Percentiles rank a stretch among this genome's conserved stretches.
Conservation (phyloP, 2,888 invertebrate genomes). For the Geotrupes spiniger region DNA sequence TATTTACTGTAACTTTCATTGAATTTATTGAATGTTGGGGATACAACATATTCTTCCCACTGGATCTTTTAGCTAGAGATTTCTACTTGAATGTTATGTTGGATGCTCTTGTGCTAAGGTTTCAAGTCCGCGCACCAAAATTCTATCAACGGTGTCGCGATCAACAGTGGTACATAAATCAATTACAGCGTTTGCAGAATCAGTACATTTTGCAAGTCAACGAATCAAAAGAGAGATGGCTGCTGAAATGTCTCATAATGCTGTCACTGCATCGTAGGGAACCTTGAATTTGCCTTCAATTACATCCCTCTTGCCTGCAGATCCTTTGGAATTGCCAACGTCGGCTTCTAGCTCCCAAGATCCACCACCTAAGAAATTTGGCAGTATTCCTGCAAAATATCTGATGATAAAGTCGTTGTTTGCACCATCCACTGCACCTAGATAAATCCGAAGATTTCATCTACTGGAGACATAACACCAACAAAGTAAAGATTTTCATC, state of each 20-base stretch:
- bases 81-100: slow-evolving; percentile 82
- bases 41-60: slow-evolving; percentile 87
- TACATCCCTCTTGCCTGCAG: slow-evolving; percentile 25
- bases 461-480: slow-evolving; percentile 7
- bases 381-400: slow-evolving; percentile 19
- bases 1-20: too few relatives aligned
- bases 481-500: slow-evolving; percentile 24
- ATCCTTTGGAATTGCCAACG: slow-evolving; percentile 21
- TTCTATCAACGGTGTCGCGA: slow-evolving; percentile 92
- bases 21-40: slow-evolving; percentile 98
- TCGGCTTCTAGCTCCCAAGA: slow-evolving; percentile 17
- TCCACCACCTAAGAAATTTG: slow-evolving; percentile 18
- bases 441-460: slow-evolving; percentile 6
- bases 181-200: slow-evolving; percentile 75
- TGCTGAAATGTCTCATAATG: slow-evolving; percentile 67
- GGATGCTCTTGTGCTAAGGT: slow-evolving; percentile 81
- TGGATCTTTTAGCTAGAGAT: slow-evolving; percentile 85
- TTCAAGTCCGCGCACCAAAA: slow-evolving; percentile 90
- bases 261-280: slow-evolving; percentile 55
- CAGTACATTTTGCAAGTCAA: slow-evolving; percentile 79
- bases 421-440: slow-evolving; percentile 11
- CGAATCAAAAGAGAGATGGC: slow-evolving; percentile 79
- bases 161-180: slow-evolving; percentile 89
- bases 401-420: slow-evolving; percentile 16
- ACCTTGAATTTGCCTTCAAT: slow-evolving; percentile 33